Evolutionary conservation across 2,797 vertebrate genomes (phyloP).

Genomic region (Myotis planiceps): DNA sequence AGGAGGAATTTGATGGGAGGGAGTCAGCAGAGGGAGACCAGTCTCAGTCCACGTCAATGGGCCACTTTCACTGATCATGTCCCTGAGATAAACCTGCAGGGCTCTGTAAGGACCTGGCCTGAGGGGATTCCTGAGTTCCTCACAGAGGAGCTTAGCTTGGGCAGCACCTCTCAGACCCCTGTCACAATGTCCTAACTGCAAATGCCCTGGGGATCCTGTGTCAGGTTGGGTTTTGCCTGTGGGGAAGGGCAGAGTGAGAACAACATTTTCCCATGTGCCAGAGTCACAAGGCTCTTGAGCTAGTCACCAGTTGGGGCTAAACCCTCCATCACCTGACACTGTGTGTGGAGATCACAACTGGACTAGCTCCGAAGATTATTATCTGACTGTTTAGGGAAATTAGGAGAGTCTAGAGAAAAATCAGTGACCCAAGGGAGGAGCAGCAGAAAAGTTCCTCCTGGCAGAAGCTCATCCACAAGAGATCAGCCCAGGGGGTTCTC

Average conservation of each 20-base stretch:
- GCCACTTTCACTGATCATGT: neutral
- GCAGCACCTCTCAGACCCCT: accelerated
- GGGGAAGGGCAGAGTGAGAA: neutral
- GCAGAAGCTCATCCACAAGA: too few species aligned
- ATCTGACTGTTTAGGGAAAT: too few species aligned
- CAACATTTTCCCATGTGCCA: neutral
- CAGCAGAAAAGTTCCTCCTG: too few species aligned
- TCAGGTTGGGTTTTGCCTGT: neutral
- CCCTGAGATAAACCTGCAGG: neutral
- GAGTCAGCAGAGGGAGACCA: neutral
- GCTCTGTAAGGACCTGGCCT: too few species aligned
- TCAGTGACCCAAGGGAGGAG: too few species aligned
- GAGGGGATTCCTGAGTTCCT: neutral
- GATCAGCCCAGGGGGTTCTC: too few species aligned
- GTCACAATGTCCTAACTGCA: neutral
- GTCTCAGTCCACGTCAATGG: neutral
- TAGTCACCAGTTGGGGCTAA: too few species aligned
- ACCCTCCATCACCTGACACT: too few species aligned
- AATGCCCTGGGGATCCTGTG: accelerated
- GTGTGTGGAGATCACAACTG: too few species aligned
- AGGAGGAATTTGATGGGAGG: neutral
- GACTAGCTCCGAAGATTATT: too few species aligned
- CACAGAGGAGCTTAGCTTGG: neutral
- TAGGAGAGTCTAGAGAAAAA: too few species aligned
- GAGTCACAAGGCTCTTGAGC: neutral